Conservation (phyloP, 2,888 invertebrate species). For the Labia minor region DNA sequence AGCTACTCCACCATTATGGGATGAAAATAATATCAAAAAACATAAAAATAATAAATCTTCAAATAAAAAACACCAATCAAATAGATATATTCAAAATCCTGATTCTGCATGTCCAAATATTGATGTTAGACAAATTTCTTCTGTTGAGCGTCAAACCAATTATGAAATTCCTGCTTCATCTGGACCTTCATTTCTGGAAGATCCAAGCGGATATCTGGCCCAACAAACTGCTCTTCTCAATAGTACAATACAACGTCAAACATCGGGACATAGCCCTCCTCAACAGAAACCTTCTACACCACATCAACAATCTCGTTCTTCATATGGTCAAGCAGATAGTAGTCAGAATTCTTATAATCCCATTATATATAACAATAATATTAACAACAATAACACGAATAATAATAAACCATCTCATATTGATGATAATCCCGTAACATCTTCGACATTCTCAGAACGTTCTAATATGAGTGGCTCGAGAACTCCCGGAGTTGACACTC, state of each 20-base stretch:
- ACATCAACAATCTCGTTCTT: conserved; percentile 15
- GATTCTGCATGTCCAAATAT: conserved; percentile 46
- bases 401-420: conserved; percentile 15
- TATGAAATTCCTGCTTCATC: conserved; percentile 30
- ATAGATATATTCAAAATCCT: conserved; percentile 32
- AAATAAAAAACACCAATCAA: conserved; percentile 39
- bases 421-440: conserved; percentile 50
- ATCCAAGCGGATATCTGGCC: conserved; percentile 80
- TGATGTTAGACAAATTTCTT: conserved; percentile 45
- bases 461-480: conserved; percentile 15
- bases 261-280: conserved; percentile 34
- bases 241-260: conserved; percentile 65
- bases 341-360: conserved; percentile 21
- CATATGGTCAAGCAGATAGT: conserved; percentile 3
- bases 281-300: conserved; percentile 39
- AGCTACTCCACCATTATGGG: conserved; percentile 39
- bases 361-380: background rate
- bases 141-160: conserved; percentile 36
- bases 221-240: conserved; percentile 81
- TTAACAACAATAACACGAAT: background rate
- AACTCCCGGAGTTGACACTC: conserved; percentile 41
- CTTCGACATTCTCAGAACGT: conserved; percentile 47
- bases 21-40: conserved; percentile 46
- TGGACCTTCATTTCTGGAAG: conserved; percentile 74
- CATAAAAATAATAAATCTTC: background rate